Base-by-base conservation (phyloP, 2,113 vertebrate species). In the Larimichthys polyactis region DNA sequence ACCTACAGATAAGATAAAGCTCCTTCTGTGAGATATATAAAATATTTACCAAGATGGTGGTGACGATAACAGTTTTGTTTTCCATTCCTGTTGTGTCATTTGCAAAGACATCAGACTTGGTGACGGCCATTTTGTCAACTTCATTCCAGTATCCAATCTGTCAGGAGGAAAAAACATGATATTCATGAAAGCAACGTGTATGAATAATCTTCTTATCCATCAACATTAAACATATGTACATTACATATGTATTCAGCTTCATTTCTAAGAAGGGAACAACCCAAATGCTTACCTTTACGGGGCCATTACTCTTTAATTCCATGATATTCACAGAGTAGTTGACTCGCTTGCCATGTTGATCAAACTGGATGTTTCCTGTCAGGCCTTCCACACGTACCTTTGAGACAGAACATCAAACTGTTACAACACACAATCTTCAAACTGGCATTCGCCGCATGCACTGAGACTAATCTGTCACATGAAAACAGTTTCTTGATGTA, bases 111-210 rank as follows among this genome's bases (percentile, higher is more conserved):
- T 99, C 98, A 0, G 96, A 95, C 81, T 98, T 97, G 81, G 97
- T 99, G 59, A 99, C 97, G 12, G 97, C 98, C 98, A 99, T 99
- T 96, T 97, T 99, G 93, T 99, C 97, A 67, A 97, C 95, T 95
- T 99, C 98, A 90, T 97, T 99, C 98, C 98, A 99, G 89, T 99
- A 99, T 84, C 98, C 98, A 86, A 99, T 99, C 98, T 99, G 96
- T 83, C 36, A 17, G 71, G 17, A 93, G 70, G 85, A 73, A 88
- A 24, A 71, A 15, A 11, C 72, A 36, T 24, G 57, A 49, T 5
- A 51, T 10, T 11, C 29, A 44, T 64, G 3, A 69, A 46, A 40
- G 2, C 11, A 19, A 36, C 11, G 15, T 43, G 17, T n/a, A 29
- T 0, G 2, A 11, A 57, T 59, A 16, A 40, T 55, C 10, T 5